Evolutionary conservation across 2,888 invertebrate species (phyloP), one percentile per base, ranked within the genome.

Genomic region (Yponomeuta evonymella): DNA sequence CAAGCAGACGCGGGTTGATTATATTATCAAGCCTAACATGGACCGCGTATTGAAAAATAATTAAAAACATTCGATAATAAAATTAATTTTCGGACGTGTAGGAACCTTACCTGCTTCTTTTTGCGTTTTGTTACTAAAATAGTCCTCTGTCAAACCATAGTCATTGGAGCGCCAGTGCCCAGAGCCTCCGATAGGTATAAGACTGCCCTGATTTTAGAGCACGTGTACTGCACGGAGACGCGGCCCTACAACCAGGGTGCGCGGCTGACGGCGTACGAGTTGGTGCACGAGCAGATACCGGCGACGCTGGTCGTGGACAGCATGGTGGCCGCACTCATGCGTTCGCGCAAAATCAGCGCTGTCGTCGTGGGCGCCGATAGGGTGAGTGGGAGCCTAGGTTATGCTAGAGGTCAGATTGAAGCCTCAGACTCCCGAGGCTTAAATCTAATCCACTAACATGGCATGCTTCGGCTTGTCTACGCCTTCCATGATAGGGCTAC

Each of bases 311-410:
- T 99, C 74, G 97, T 98, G 79, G 99, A 99, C 85, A 97, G 96
- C 83, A 98, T 98, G 96, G 99, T 97, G 2, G 97, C 98, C 5
- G 96, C 97, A 29, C 93, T 98, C 68, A 96, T 99, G 96, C 95
- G 96, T 76, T 93, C 94, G 15, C 94, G 96, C 81, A 94, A 95
- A 75, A 96, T 99, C 72, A 95, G 95, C 58, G 98, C 98, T 0
- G 97, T 99, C 9, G 95, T 99, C n/a, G 98, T 99, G 30, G 99
- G 99, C 29, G 99, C 99, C 69, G 99, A 99, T 85, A 94, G 99
- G 83, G 98, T 97, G 81, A 84, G 79, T 77, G 5, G 3, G 43
- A 43, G 8, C 43, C 43, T 43, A 43, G 43, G 43, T 43, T 43
- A 8, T 43, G 8, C 23, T 23, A 23, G 23, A 23, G 23, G 23